Base-by-base conservation (phyloP, 2,797 vertebrate genomes). In the Epinephelus awoara region DNA sequence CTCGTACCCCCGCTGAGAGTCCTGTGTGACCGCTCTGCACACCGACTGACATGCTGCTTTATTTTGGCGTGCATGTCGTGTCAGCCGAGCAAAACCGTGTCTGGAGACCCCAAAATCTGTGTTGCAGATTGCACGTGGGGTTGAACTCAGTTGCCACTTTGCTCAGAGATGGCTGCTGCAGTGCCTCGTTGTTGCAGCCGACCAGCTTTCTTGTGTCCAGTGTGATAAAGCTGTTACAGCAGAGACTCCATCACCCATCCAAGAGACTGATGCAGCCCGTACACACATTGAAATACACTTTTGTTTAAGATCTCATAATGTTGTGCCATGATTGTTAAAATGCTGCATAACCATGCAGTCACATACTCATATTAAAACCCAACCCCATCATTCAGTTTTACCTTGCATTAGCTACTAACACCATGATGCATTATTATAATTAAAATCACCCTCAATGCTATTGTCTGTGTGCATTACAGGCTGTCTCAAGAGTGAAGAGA, bases 1-100 rank as follows among this genome's bases (percentile, higher is more conserved):
- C 6, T 29, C 57, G 25, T 93, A 86, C 94, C 95, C 95, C 95
- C 92, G 87, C 91, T 51, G 84, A 85, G 87, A 85, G 86, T 75
- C 84, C 14, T 79, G 83, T 93, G 91, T 91, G 92, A 74, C 90
- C 90, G 92, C 85, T 91, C 87, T 59, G 77, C 25, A 10, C 63
- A 25, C 62, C 3, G 10, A 59, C 69, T 25, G 72, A 81, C 86
- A 89, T 69, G 91, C 87, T 64, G 91, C 50, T 89, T 87, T 89
- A 89, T 92, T 92, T 83, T 67, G 90, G 77, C 59, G 42, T 58
- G 67, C 50, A 19, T 29, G 55, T 27, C 44, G 52, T 54, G 68
- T 50, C 73, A 86, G 62, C 38, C 15, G 38, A 70, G 12, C 5
- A 0, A 21, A 61, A 29, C 47, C 2, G 61, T 34, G 44, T 12